Percentiles rank a stretch among this genome's conserved stretches.
These are phyloP conservation scores for Galleria mellonella DNA, from an alignment of 1,140 invertebrate genomes.

Conservation along the genomic window DNA sequence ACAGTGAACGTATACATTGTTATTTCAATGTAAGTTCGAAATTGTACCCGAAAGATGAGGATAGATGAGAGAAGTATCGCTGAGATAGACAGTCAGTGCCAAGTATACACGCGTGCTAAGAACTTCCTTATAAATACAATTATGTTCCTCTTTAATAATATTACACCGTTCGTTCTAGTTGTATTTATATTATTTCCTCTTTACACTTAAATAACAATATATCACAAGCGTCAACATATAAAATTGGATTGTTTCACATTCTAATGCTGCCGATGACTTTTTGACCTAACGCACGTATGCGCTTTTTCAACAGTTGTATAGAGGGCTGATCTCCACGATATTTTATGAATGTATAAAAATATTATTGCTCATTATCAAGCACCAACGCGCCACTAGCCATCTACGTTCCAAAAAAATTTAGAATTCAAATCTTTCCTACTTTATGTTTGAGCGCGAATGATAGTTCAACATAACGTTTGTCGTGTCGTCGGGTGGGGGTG, in stretches of 20 bases:
- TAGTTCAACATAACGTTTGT: conserved; percentile 11
- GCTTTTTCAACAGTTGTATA: conserved; percentile 17
- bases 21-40: conserved; percentile 60
- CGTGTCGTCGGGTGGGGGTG: conserved; percentile 9
- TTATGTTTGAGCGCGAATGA: conserved; percentile 48
- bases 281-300: conserved; percentile 44
- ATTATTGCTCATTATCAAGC: conserved; percentile 72
- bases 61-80: conserved; percentile 17
- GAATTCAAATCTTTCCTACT: conserved; percentile 57
- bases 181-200: conserved; percentile 54
- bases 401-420: conserved; percentile 64
- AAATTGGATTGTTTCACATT: conserved; percentile 32
- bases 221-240: conserved; percentile 71
- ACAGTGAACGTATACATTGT: conserved; percentile 54
- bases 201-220: conserved; percentile 74
- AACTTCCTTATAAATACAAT: conserved; percentile 23
- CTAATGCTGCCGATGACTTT: conserved; percentile 40
- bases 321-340: conserved; percentile 46
- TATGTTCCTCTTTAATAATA: conserved; percentile 42
- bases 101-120: conserved; percentile 55
- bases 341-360: conserved; percentile 72
- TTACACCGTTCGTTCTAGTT: conserved; percentile 45
- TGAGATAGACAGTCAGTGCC: conserved; percentile 26
- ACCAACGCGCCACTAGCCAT: conserved; percentile 69
- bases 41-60: conserved; percentile 24